Conservation (phyloP, 1,140 invertebrate species). For the Dufourea novaeangliae region DNA sequence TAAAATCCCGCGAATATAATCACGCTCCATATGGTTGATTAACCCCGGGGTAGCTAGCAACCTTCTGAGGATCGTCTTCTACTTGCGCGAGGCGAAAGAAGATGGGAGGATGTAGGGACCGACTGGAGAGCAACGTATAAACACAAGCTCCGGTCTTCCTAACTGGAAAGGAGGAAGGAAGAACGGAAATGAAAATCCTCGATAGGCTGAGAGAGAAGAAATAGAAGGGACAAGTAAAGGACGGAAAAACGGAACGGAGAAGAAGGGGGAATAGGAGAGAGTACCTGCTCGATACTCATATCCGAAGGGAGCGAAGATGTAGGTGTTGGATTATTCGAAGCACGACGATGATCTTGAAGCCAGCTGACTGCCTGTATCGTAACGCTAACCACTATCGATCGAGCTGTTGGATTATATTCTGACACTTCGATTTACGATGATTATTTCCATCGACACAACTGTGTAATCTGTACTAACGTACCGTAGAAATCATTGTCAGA, state of each 20-base stretch:
- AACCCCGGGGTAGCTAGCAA: constrained; percentile 70
- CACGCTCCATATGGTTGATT: constrained; percentile 77
- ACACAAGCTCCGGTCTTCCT: constrained; percentile 33
- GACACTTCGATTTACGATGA: constrained; percentile 49
- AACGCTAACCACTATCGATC: constrained; percentile 60
- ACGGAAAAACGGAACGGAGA: constrained; percentile 41
- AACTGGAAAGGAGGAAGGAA: constrained; percentile 18
- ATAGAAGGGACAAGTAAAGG: constrained; percentile 55
- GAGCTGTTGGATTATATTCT: constrained; percentile 55
- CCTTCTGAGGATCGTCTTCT: constrained; percentile 70
- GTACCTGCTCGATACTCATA: constrained; percentile 55
- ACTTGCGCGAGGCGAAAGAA: constrained; percentile 31
- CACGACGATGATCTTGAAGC: constrained; percentile 70
- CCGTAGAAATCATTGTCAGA: not conserved
- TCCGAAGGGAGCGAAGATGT: constrained; percentile 56
- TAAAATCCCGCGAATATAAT: constrained; percentile 78
- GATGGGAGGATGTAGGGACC: constrained; percentile 27
- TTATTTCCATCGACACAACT: constrained; percentile 49
- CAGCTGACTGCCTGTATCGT: constrained; percentile 53
- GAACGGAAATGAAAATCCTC: not conserved
- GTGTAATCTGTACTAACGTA: not conserved
- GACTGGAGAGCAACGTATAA: constrained; percentile 63
- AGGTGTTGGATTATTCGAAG: constrained; percentile 75
- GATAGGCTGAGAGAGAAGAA: not conserved
- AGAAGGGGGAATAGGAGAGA: constrained; percentile 39